Evolutionary conservation across 2,113 vertebrate species (phyloP).

Genomic region (Cranoglanis bouderius): DNA sequence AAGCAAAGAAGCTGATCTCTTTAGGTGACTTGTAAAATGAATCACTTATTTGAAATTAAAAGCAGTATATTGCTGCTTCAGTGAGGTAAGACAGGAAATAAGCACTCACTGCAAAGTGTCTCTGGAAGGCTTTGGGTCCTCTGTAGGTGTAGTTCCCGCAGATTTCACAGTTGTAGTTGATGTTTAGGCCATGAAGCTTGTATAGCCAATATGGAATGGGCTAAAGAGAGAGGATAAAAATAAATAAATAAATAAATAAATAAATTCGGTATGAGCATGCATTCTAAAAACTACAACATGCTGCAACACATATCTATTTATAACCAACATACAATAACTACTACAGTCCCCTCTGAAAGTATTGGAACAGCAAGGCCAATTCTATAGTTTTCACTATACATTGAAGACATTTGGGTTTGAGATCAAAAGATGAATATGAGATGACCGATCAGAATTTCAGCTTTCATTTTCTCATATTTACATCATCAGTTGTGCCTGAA

Average conservation of each 20-base stretch:
- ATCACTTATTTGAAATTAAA: not conserved
- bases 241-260: not conserved
- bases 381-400: no score
- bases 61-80: not conserved
- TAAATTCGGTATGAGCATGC: not conserved
- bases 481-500: no score
- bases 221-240: conserved; percentile 64
- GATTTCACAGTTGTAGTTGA: conserved; percentile 99
- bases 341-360: no score
- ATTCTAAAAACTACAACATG: not conserved
- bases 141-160: conserved; percentile 98
- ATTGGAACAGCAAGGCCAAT: no score
- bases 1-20: not conserved
- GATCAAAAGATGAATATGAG: no score
- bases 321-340: not conserved
- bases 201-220: conserved; percentile 98
- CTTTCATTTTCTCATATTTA: no score
- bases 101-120: conserved; percentile 84
- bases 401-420: no score
- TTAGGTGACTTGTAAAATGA: not conserved
- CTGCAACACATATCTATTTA: not conserved
- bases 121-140: conserved; percentile 96
- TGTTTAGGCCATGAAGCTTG: conserved; percentile 94
- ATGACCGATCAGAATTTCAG: no score
- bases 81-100: not conserved